Evolutionary conservation across 2,113 vertebrate genomes (phyloP), one percentile per base, ranked within the genome.

Genomic region (Tachysurus vachellii): DNA sequence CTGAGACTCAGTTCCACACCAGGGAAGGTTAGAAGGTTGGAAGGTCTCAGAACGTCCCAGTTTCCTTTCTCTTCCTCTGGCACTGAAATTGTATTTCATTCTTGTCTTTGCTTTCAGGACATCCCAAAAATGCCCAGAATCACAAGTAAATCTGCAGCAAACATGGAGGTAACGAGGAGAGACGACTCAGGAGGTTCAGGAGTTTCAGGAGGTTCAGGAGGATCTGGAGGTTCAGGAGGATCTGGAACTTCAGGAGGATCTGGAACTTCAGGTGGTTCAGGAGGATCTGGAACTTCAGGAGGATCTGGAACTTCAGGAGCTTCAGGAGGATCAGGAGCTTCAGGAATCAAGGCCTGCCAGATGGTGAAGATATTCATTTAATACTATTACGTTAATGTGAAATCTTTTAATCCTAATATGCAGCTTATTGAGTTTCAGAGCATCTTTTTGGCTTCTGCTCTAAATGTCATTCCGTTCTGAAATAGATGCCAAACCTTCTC

Each of bases 81-180:
- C 64, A 42, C 26, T 56, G 17, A 86, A 36, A 14, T 56, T 68
- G 28, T 56, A 16, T 77, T 77, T 84, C 85, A 80, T 83, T 87
- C 26, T 83, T 36, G 6, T 61, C 5, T 88, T 76, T 77, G 85
- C 31, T 81, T 86, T 89, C 31, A 96, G 95, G 95, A 96, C 89
- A 95, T 96, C 87, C 94, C 95, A 4, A 94, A 94, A 93, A 90
- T 94, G 89, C 94, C 94, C 92, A 94, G 94, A 92, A 93, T 93
- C 83, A 92, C 92, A 87, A 94, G 90, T 91, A 95, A 94, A 93
- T 90, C 92, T 83, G 90, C 94, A 61, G 36, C 87, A 86, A 94
- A 94, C 88, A 79, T 23, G 1, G 92, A 85, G 31, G 90, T 90
- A 85, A 93, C 90, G 91, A 95, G 93, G 90, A 94, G 92, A 94